Percentiles rank a stretch among this genome's conserved stretches.
These are phyloP conservation scores for Pseudomyrmex cubaensis DNA, from an alignment of 1,140 invertebrate species.

Conservation along the genomic window DNA sequence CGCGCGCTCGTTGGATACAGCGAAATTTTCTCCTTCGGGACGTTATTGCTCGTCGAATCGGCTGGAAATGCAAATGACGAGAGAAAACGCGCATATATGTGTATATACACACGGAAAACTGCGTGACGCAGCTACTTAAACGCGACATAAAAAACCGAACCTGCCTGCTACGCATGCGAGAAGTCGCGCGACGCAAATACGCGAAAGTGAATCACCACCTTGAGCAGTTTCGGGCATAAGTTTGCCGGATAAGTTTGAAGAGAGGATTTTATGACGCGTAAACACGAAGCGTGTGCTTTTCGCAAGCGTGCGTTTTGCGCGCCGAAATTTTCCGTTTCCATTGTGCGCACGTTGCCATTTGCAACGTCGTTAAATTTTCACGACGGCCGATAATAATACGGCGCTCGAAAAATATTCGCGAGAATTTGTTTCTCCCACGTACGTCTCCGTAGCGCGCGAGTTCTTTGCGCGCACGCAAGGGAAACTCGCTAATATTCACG, in stretches of 20 bases:
- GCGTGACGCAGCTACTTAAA: conserved; percentile 48
- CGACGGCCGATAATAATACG: not conserved
- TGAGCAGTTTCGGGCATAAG: conserved; percentile 1
- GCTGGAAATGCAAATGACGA: conserved; percentile 46
- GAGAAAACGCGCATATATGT: not conserved
- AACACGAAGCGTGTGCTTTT: conserved; percentile 55
- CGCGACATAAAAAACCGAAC: conserved; percentile 35
- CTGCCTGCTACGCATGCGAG: not conserved
- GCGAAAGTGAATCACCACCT: conserved; percentile 64
- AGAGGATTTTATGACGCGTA: conserved; percentile 67
- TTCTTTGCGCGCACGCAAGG: no score
- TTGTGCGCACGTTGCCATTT: conserved; percentile 6
- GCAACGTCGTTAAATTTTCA: conserved; percentile 23
- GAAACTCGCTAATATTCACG: not conserved
- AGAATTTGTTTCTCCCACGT: not conserved
- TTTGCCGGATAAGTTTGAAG: conserved; percentile 57
- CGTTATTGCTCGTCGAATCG: conserved; percentile 48
- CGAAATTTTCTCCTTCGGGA: not conserved
- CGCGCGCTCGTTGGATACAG: not conserved
- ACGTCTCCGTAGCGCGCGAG: not conserved
- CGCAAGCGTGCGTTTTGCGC: conserved; percentile 26
- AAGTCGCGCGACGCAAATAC: conserved; percentile 11
- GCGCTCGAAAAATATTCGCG: conserved; percentile 35
- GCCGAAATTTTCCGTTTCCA: not conserved
- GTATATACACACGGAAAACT: conserved; percentile 13